These are phyloP conservation scores for Hetaerina titia DNA, from an alignment of 2,888 invertebrate species.

Conservation along the genomic window DNA sequence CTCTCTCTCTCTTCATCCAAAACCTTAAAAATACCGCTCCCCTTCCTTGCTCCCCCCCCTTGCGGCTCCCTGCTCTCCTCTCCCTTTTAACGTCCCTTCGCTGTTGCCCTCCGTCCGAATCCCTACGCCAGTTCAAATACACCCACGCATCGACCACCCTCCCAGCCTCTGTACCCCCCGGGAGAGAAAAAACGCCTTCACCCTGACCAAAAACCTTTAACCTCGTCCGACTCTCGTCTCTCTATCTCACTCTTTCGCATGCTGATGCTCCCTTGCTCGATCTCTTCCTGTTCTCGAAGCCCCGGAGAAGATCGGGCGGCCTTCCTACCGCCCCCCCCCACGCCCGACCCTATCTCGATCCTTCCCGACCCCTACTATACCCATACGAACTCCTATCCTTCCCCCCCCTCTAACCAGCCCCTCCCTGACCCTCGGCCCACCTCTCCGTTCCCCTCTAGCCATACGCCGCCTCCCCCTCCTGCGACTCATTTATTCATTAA, in stretches of 20 bases:
- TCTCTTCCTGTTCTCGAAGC: neutral
- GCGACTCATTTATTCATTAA: conserved; percentile 66
- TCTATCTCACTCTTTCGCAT: neutral
- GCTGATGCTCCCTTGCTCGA: neutral
- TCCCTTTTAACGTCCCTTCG: neutral
- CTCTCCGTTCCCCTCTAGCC: neutral
- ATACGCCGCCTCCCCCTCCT: neutral
- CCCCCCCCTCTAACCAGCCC: neutral
- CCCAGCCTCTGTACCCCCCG: too few relatives aligned
- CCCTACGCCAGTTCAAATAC: neutral
- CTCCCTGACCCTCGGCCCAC: conserved; percentile 4
- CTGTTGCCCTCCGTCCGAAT: neutral
- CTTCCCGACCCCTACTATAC: conserved; percentile 7
- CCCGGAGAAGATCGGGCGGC: neutral
- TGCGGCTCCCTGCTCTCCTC: neutral
- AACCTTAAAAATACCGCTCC: neutral
- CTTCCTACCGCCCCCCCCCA: neutral
- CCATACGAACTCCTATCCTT: neutral
- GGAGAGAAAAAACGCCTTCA: too few relatives aligned
- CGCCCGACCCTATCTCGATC: neutral
- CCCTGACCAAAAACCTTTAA: neutral
- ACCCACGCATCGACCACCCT: neutral
- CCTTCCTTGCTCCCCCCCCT: neutral
- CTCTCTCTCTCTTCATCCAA: neutral
- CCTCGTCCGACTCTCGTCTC: neutral